Evolutionary conservation across 2,888 invertebrate genomes (phyloP), one percentile per base, ranked within the genome.

Genomic region (Drosophila putrida): DNA sequence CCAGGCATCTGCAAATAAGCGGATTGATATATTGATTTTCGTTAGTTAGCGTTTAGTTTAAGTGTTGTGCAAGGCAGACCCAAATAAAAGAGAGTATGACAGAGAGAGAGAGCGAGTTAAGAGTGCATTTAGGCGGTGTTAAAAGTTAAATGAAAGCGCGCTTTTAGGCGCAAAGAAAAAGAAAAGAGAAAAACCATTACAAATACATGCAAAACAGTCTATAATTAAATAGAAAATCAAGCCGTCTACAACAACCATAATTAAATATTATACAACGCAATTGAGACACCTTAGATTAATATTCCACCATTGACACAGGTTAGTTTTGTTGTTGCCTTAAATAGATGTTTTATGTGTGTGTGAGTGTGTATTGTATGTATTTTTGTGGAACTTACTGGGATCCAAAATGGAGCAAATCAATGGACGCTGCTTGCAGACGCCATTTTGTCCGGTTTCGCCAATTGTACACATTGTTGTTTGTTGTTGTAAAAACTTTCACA

Each of bases 1-100:
- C 97, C 97, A 97, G 94, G 97, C 96, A 95, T 96, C 97, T 97
- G 96, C 91, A 97, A 91, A 90, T 90, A 90, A 81, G 87, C 82
- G 78, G 78, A 89, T 90, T 87, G 87, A 90, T 91, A 91, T 89
- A 90, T 86, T 88, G 89, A 84, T 88, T 85, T 74, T 80, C 78
- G 85, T 90, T 90, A 87, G 82, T 84, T 79, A 81, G 83, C 85
- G 58, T 80, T 87, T 75, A 80, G 78, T 80, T 74, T 65, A 68
- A 76, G 35, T 41, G 31, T 39, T 78, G 79, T 82, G 80, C 71
- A 66, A 66, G 80, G 71, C 67, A 51, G 44, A 47, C 54, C 54
- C 66, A 27, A 47, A 68, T 27, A 9, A 46, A 2, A 36, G 15
- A 35, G 11, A 41, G 10, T 20, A 0, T 36, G 28, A 36, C 15